Base-by-base conservation (phyloP, 2,888 invertebrate species). In the Acrobasis repandana region DNA sequence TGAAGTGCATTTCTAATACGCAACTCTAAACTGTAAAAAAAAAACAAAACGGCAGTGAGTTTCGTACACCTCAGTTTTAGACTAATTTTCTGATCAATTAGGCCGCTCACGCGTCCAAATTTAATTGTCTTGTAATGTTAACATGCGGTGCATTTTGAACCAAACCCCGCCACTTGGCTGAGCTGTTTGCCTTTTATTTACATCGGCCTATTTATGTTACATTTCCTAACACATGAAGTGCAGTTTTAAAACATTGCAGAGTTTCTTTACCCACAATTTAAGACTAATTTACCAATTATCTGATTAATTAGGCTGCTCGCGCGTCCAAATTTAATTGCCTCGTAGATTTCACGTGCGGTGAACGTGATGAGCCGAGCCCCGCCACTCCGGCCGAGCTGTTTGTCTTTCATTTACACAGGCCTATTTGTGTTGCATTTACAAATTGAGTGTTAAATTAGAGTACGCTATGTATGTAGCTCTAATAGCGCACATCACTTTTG, bases 321-420 rank as follows among this genome's bases (percentile, higher is more conserved):
- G n/a, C 50, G 50, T 50, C 11, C 6, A 28, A 28, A 50, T 50
- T 50, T 50, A 50, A 50, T 50, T 28, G 50, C 11, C 43, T 14
- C 5, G n/a, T n/a, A n/a, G n/a, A 5, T 43, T 43, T 11, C 11
- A 20, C 50, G 50, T 50, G 50, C 50, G 20, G 28, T 1, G 50
- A n/a, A n/a, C 20, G 33, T 50, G 6, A 33, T 14, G 28, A n/a
- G 5, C 14, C n/a, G 28, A 14, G n/a, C 43, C 14, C 11, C 11
- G 4, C n/a, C 28, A 8, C 28, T 28, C n/a, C 28, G 14, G 4
- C 14, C 9, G 49, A 10, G 5, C 11, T 11, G 50, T 50, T 50
- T 50, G 50, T 50, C 11, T 50, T 50, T 50, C 20, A 50, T 50
- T 50, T 50, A 50, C 28, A 33, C 28, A 28, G 28, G 20, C 28